Evolutionary conservation across 2,113 vertebrate genomes (phyloP).

Genomic region (Heterochromis multidens): DNA sequence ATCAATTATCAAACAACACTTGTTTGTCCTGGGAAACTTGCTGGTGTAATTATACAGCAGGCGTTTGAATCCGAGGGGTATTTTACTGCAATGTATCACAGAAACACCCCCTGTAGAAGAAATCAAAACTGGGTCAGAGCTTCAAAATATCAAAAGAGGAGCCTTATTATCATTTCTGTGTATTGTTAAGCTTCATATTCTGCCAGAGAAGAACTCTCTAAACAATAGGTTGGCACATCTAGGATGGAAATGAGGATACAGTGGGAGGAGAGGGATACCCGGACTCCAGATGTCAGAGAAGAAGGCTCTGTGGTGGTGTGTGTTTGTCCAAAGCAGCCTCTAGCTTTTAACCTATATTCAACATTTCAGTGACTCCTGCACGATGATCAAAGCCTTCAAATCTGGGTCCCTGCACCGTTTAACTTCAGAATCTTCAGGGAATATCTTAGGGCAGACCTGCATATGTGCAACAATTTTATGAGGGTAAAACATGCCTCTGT

Average conservation of each 20-base stretch:
- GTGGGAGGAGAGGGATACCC: conserved; percentile 31
- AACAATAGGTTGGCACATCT: conserved; percentile 59
- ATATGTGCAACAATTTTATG: not conserved
- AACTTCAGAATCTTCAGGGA: conserved; percentile 18
- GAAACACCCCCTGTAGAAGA: conserved; percentile 40
- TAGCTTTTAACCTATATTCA: conserved; percentile 20
- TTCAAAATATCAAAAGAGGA: conserved; percentile 62
- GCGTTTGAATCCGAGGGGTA: not conserved
- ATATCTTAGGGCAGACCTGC: conserved; percentile 2
- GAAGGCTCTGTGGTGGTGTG: conserved; percentile 1
- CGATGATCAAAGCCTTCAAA: conserved; percentile 30
- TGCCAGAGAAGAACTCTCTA: conserved; percentile 51
- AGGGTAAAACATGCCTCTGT: conserved; percentile 6
- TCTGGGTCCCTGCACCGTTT: not conserved
- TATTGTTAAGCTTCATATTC: conserved; percentile 48
- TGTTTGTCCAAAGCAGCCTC: conserved; percentile 8
- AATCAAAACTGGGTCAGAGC: conserved; percentile 72
- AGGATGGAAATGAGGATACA: conserved; percentile 23
- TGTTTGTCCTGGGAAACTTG: conserved; percentile 24
- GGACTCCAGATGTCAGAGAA: conserved; percentile 16
- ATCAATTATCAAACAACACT: conserved; percentile 5
- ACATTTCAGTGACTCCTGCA: conserved; percentile 6
- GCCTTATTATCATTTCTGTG: conserved; percentile 60
- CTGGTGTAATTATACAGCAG: conserved; percentile 23
- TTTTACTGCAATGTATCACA: conserved; percentile 19